Base-by-base conservation (phyloP, 1,140 invertebrate species). In the Whitmania pigra region DNA sequence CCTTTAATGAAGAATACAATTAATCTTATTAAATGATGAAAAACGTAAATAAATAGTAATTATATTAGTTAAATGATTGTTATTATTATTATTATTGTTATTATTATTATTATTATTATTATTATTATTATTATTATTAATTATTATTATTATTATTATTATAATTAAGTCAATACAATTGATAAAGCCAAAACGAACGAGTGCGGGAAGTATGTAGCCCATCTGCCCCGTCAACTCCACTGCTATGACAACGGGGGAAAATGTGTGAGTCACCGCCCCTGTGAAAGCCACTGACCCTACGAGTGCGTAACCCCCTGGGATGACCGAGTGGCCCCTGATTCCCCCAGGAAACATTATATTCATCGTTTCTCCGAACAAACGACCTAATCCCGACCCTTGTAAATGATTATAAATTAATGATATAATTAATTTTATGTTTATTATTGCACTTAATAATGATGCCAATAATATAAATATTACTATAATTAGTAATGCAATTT, bases 151-250 rank as follows among this genome's bases (percentile, higher is more conserved):
- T 25, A 57, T 4, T 18, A 7, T 11, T 11, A 63, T 31, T 1
- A 63, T 63, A 22, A 63, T 22, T n/a, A n/a, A n/a, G n/a, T 31
- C 9, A 22, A 25, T 63, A 31, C 7, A 63, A 15, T 15, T 2
- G 6, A 13, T 18, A 31, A n/a, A 63, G 29, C 11, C 57, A 13
- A 22, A 63, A 78, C 81, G 78, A 76, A 86, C 84, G 89, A 99
- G 95, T 69, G 97, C 91, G 0, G 96, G 95, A 55, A 99, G 88
- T 31, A 98, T 89, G 78, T 98, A 94, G 13, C 92, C 94, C 75
- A 98, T 94, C 84, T 97, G 93, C 67, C 94, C 94, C 1, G 95
- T 99, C 88, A 99, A 91, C 84, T 99, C 96, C 82, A 97, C 96
- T 53, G 97, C 90, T 76, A 99, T 99, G 67, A 99, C 94, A 74